Base-by-base conservation (phyloP, 92 coral and sea anemone genomes). In the Isaurus tuberculatus region DNA sequence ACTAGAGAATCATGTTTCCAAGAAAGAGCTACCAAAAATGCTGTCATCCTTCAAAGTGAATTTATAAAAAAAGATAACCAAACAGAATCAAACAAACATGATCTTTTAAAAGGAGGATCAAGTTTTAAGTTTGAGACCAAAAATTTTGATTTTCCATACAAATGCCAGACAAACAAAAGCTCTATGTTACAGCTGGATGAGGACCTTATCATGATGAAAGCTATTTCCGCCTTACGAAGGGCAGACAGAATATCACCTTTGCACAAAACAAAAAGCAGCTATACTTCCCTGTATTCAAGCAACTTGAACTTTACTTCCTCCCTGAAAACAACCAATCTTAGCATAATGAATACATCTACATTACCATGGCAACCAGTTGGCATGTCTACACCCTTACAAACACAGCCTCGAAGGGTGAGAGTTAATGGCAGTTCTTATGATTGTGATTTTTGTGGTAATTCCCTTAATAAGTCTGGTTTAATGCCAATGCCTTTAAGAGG, bases 351-450 rank as follows among this genome's bases (percentile, higher is more conserved):
- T 49, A 61, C 65, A 69, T 84, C 92, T 30, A 80, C 92, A 42
- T 83, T 86, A 22, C 91, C 90, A 79, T 91, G 94, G 94, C 92
- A 91, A 72, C 97, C 97, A 44, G 94, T 93, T 31, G 84, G 87
- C 31, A 86, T 93, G 94, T 93, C 97, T n/a, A 93, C 97, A 15
- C 97, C 97, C 69, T 58, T 93, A 55, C 74, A 75, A 26, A 73
- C 53, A 34, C 46, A 79, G 2, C 51, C 67, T 28, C 75, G 82
- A 79, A 63, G 75, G 26, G 48, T 75, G 27, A 36, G 65, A 46
- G 88, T 79, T 33, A 36, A 65, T 88, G 83, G 75, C 65, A 71
- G 88, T 71, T 61, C 42, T 51, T 72, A 84, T 79, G 83, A 87
- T 25, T 84, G 83, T 79, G 86, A 72, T 29, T 88, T 83, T 4